Evolutionary conservation across 2,797 vertebrate species (phyloP).

Genomic region (Sylvia borin): DNA sequence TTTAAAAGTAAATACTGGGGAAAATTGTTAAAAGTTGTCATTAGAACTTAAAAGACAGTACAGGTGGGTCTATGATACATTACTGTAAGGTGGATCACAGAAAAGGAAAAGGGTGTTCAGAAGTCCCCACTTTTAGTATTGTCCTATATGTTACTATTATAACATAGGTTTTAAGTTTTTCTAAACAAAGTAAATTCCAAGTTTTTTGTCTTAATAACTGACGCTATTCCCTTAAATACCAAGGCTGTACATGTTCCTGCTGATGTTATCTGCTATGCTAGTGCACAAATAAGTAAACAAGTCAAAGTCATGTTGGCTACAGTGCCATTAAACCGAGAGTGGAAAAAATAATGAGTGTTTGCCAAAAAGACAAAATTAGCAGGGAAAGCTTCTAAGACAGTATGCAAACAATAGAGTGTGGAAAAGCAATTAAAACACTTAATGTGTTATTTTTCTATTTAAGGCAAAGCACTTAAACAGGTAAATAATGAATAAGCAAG

Average conservation of each 20-base stretch:
- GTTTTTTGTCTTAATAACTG: slow-evolving; percentile 5
- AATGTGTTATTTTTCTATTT: slow-evolving; percentile 63
- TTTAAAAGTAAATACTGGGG: background rate
- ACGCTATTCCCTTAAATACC: slow-evolving; percentile 50
- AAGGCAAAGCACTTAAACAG: slow-evolving; percentile 47
- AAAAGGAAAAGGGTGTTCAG: background rate
- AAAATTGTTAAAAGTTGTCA: background rate
- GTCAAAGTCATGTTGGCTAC: slow-evolving; percentile 54
- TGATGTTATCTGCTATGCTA: slow-evolving; percentile 66
- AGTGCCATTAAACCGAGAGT: slow-evolving; percentile 43
- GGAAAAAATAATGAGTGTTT: slow-evolving; percentile 69
- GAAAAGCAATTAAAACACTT: slow-evolving; percentile 72
- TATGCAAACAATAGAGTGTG: slow-evolving; percentile 70
- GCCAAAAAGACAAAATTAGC: slow-evolving; percentile 71
- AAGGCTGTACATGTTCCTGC: slow-evolving; percentile 51
- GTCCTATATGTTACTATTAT: background rate
- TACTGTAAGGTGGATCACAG: background rate
- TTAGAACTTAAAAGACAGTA: background rate
- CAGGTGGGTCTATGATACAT: background rate
- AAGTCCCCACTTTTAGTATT: background rate
- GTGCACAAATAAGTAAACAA: slow-evolving; percentile 72
- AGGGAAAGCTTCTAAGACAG: slow-evolving; percentile 57
- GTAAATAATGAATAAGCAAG: slow-evolving; percentile 47
- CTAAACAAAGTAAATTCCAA: background rate
- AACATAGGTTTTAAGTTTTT: background rate